Evolutionary conservation across 1,140 invertebrate species (phyloP), one percentile per base, ranked within the genome.

Genomic region (Lanistes nyassanus): DNA sequence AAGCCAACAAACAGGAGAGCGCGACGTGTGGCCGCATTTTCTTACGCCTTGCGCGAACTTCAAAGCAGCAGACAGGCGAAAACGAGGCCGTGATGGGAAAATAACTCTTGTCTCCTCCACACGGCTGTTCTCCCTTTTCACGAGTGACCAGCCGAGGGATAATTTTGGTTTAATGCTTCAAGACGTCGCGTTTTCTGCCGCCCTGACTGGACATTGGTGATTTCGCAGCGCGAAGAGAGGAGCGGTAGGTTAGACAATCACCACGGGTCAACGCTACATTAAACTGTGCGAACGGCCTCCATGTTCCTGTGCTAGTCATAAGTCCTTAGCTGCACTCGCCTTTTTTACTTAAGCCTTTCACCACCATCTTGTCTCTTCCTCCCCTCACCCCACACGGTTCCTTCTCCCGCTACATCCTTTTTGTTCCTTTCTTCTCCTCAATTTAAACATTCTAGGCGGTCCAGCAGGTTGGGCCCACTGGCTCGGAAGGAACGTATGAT

Each of bases 71-170:
- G 42, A 47, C 42, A 47, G n/a, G 29, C 56, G 29, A 31, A 60
- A 60, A 60, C 56, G 56, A 60, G 23, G 70, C 39, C 70, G 60
- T 72, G 42, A 62, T 23, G 70, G 36, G 55, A 37, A 60, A 60
- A 72, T 72, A 72, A 62, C 70, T 72, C 70, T 72, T 60, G 70
- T 72, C 34, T 34, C 70, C 56, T 42, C 56, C 31, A 55, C 55
- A 37, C 34, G 70, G 70, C 55, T 72, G 56, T 72, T 60, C 55
- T 72, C 56, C 70, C 70, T 58, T 62, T 72, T 72, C 70, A 72
- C 70, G 70, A 72, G 55, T 72, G 70, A 60, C 70, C 70, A 72
- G 70, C 39, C 70, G 55, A 42, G 70, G 70, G 56, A 60, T 34
- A 58, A 37, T 58, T 72, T 62, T 29, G 70, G 31, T 58, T 72